These are phyloP conservation scores for Holacanthus passer DNA, from an alignment of 2,113 vertebrate species.

Conservation along the genomic window DNA sequence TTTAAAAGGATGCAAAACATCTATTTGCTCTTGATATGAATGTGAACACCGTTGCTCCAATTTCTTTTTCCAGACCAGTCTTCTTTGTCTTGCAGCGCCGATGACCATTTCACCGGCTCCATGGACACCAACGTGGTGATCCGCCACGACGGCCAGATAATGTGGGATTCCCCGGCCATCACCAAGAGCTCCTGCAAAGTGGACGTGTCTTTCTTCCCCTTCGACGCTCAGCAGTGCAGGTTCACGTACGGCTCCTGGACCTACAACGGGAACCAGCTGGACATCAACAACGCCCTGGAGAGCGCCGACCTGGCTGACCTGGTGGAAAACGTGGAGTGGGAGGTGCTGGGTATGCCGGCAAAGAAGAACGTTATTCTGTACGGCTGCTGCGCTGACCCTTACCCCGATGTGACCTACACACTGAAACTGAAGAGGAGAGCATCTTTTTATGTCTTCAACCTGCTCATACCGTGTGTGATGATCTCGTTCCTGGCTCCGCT, in stretches of 20 bases:
- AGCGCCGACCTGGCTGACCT: conserved; percentile 88
- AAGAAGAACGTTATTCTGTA: conserved; percentile 87
- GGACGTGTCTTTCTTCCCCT: conserved; percentile 94
- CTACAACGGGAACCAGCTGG: conserved; percentile 92
- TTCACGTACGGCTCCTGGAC: conserved; percentile 97
- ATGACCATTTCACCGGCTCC: conserved; percentile 85
- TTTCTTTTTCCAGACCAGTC: not conserved
- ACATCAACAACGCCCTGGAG: conserved; percentile 85
- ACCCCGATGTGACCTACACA: conserved; percentile 92
- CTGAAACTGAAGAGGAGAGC: conserved; percentile 89
- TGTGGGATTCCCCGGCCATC: conserved; percentile 93
- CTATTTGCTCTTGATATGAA: not conserved
- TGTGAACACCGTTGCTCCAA: not conserved
- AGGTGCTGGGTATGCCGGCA: conserved; percentile 91
- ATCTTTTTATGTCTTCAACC: conserved; percentile 93
- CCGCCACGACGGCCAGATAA: conserved; percentile 86
- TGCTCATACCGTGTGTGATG: conserved; percentile 93
- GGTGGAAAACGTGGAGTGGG: conserved; percentile 94
- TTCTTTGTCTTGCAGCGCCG: conserved; percentile 82
- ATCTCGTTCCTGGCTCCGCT: conserved; percentile 93
- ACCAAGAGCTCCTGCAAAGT: conserved; percentile 94
- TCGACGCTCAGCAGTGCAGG: conserved; percentile 89
- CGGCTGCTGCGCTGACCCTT: conserved; percentile 94
- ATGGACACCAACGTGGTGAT: conserved; percentile 95
- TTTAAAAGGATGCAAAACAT: conserved; percentile 5